These are phyloP conservation scores for Xestobium rufovillosum DNA, from an alignment of 2,888 invertebrate genomes.

Conservation along the genomic window DNA sequence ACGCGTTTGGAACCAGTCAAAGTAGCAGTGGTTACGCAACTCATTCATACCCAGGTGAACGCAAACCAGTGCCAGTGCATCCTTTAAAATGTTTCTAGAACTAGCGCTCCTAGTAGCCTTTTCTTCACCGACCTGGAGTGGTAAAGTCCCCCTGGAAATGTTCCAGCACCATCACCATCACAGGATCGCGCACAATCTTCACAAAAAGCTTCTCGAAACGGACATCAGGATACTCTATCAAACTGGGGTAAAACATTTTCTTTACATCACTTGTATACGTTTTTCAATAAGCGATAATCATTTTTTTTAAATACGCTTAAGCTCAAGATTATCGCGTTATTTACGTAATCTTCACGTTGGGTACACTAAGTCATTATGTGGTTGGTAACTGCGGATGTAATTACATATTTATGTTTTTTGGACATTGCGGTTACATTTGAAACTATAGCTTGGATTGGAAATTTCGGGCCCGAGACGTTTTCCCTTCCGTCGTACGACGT, in stretches of 20 bases:
- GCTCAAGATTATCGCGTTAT: too few species aligned
- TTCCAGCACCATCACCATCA: slow-evolving; percentile 44
- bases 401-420: too few species aligned
- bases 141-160: slow-evolving; percentile 49
- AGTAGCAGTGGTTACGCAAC: slow-evolving; percentile 35
- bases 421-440: too few species aligned
- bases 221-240: slow-evolving; percentile 63
- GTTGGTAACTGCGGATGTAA: too few species aligned
- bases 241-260: slow-evolving; percentile 66
- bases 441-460: too few species aligned
- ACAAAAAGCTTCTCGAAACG: slow-evolving; percentile 45
- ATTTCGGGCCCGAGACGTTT: too few species aligned
- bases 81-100: slow-evolving; percentile 13
- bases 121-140: slow-evolving; percentile 3
- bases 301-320: too few species aligned
- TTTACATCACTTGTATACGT: too few species aligned
- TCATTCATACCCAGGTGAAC: slow-evolving; percentile 27
- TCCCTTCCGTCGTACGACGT: too few species aligned
- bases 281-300: too few species aligned
- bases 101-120: slow-evolving; percentile 8
- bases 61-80: slow-evolving; percentile 10
- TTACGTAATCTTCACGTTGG: too few species aligned
- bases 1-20: slow-evolving; percentile 35
- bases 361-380: too few species aligned
- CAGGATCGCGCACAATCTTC: slow-evolving; percentile 49